Conservation (phyloP, 2,888 invertebrate genomes). For the Ommatoiulus sabulosus region DNA sequence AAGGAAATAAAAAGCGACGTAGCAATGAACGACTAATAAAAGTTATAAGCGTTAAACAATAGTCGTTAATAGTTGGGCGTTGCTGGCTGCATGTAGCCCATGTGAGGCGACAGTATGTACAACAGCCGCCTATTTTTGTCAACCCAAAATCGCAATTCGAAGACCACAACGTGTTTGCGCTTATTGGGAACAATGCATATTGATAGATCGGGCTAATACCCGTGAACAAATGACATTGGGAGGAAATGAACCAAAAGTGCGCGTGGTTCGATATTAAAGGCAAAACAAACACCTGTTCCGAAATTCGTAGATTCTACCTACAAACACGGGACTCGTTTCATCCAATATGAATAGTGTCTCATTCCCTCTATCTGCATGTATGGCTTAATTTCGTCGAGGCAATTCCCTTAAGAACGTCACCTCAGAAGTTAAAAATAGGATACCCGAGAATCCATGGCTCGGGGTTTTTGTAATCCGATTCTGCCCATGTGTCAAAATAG, state of each 20-base stretch:
- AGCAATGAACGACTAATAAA: slow-evolving; percentile 7
- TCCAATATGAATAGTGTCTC: not conserved
- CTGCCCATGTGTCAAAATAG: too few relatives aligned
- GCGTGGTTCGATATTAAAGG: not conserved
- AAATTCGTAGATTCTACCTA: not conserved
- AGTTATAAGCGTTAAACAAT: slow-evolving; percentile 34
- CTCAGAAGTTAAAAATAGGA: too few relatives aligned
- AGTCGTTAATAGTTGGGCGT: slow-evolving; percentile 34
- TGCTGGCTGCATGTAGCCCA: not conserved
- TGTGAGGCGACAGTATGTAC: not conserved
- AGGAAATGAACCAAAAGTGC: not conserved
- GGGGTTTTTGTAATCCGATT: too few relatives aligned
- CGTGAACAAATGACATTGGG: slow-evolving; percentile 15
- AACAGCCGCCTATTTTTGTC: not conserved
- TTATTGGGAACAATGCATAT: not conserved
- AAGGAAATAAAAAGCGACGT: not conserved
- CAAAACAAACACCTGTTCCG: slow-evolving; percentile 12
- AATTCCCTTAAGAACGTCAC: too few relatives aligned
- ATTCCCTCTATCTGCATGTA: not conserved
- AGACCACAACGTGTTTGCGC: not conserved
- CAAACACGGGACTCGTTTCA: not conserved
- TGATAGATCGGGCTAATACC: slow-evolving; percentile 21
- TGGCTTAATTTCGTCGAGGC: too few relatives aligned
- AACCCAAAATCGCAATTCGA: slow-evolving; percentile 10
- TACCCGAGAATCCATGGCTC: too few relatives aligned